Conservation (phyloP, 2,113 vertebrate species). For the Upupa epops region DNA sequence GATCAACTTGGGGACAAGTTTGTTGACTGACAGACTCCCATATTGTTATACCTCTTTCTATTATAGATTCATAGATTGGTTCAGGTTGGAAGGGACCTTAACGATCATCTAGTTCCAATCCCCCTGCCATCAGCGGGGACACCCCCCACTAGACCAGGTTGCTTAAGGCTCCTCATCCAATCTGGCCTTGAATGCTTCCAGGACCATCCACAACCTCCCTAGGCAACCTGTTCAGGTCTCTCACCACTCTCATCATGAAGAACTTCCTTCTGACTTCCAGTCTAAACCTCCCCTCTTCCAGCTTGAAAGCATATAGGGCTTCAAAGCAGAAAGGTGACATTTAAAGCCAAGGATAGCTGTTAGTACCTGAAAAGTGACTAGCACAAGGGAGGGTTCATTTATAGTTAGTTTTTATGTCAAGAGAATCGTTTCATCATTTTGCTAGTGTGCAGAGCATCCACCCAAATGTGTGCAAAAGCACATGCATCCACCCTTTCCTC, state of each 20-base stretch:
- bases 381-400: not conserved
- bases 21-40: not conserved
- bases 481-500: not conserved
- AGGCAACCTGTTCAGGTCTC: too few relatives aligned
- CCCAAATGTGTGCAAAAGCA: not conserved
- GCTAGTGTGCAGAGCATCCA: not conserved
- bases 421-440: not conserved
- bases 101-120: too few relatives aligned
- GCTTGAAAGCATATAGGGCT: too few relatives aligned
- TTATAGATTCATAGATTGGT: not conserved
- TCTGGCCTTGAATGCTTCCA: too few relatives aligned
- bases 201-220: too few relatives aligned
- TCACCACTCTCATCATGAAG: too few relatives aligned
- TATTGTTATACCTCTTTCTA: not conserved
- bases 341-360: not conserved
- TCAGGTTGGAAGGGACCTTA: too few relatives aligned
- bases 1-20: not conserved
- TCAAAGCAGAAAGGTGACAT: not conserved
- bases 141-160: too few relatives aligned
- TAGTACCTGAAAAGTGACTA: not conserved
- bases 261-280: too few relatives aligned
- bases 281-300: too few relatives aligned
- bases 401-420: not conserved
- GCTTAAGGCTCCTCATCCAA: too few relatives aligned
- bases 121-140: too few relatives aligned